Percentiles rank a stretch among this genome's conserved stretches.
phyloP scores from a whole-genome alignment of 2,113 vertebrate genomes.

The Onychostruthus taczanowskii region DNA sequence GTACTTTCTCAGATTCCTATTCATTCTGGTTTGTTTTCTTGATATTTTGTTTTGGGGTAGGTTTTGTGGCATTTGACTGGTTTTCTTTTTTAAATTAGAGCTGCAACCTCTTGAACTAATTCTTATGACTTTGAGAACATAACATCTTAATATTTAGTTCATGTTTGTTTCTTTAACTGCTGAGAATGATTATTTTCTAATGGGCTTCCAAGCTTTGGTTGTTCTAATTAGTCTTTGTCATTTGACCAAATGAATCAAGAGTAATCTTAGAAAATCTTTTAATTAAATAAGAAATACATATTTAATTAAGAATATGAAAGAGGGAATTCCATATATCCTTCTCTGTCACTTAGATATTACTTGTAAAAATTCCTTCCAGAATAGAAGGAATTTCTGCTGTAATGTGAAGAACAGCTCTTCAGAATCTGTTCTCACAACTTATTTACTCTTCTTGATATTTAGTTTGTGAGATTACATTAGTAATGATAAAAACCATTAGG shows the following conservation, averaged over 20 bases:
- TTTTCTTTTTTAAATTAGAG: neutral
- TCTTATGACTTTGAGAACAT: constrained; percentile 3
- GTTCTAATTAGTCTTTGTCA: constrained; percentile 41
- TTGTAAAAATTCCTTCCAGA: constrained; percentile 55
- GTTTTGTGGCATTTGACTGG: neutral
- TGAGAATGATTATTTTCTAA: constrained; percentile 33
- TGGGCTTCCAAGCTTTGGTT: neutral
- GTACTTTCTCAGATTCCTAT: constrained; percentile 25
- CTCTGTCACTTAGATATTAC: constrained; percentile 32
- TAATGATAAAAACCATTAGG: constrained; percentile 33
- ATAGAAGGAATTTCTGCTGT: neutral
- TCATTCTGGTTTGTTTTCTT: neutral
- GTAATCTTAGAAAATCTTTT: constrained; percentile 46
- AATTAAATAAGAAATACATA: constrained; percentile 59
- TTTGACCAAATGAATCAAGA: constrained; percentile 41
- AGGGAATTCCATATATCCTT: constrained; percentile 43
- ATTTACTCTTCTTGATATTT: constrained; percentile 47
- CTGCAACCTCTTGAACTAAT: neutral
- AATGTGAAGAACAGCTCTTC: neutral
- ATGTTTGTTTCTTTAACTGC: constrained; percentile 10
- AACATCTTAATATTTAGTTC: neutral
- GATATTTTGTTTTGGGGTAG: neutral
- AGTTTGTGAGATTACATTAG: constrained; percentile 14
- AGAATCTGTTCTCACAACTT: constrained; percentile 39
- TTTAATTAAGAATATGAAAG: constrained; percentile 46